Percentiles rank a stretch among this genome's conserved stretches.
Conservation (phyloP, 1,140 invertebrate species). For the Pogonomyrmex californicus region DNA sequence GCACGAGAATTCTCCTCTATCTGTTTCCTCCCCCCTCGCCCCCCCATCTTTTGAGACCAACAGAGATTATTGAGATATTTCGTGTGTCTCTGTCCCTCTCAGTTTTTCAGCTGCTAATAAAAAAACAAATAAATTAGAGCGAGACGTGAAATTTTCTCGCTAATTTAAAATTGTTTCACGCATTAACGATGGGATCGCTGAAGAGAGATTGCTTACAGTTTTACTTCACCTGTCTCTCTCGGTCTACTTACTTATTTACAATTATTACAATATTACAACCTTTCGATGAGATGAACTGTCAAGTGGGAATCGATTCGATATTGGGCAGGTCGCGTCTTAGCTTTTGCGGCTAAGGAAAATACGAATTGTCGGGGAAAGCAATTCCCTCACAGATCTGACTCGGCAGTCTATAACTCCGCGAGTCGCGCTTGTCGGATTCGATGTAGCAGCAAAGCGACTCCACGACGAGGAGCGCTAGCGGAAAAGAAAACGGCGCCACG, state of each 20-base stretch:
- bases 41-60: not conserved
- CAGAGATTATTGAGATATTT: not conserved
- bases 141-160: too few species aligned
- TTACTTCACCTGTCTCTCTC: not conserved
- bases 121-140: not conserved
- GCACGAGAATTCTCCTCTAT: not conserved
- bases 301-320: slow-evolving; percentile 2
- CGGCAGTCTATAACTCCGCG: slow-evolving; percentile 26
- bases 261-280: too few species aligned
- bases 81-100: not conserved
- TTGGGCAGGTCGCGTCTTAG: too few species aligned
- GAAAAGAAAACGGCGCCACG: slow-evolving; percentile 36
- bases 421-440: slow-evolving; percentile 41
- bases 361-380: slow-evolving; percentile 43
- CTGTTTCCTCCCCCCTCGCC: not conserved
- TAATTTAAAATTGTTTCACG: too few species aligned
- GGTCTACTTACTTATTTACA: too few species aligned
- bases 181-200: not conserved
- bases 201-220: not conserved
- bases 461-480: slow-evolving; percentile 28
- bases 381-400: slow-evolving; percentile 37
- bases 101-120: not conserved
- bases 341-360: slow-evolving; percentile 10
- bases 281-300: not conserved
- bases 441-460: slow-evolving; percentile 42